Percentiles rank a stretch among this genome's conserved stretches.
phyloP scores from a whole-genome alignment of 2,888 invertebrate species.

The Griposia aprilina region DNA sequence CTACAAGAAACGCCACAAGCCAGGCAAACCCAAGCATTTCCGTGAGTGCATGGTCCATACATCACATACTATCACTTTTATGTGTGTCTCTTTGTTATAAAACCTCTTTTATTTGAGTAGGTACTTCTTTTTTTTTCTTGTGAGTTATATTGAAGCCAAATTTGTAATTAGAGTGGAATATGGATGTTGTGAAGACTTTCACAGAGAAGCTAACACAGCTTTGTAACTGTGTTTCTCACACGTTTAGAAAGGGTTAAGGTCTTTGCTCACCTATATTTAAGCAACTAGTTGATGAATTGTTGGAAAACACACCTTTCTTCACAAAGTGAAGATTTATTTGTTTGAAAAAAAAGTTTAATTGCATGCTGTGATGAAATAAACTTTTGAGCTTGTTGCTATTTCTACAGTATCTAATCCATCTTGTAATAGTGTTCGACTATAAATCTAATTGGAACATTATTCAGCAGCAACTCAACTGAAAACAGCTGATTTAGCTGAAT shows the following conservation, averaged over 20 bases:
- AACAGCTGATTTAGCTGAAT: conserved; percentile 89
- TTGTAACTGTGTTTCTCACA: neutral
- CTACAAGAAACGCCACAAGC: conserved; percentile 92
- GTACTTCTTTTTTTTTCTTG: neutral
- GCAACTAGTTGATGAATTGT: neutral
- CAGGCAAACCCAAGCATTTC: conserved; percentile 85
- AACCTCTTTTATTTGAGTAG: neutral
- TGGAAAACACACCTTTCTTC: too few species aligned
- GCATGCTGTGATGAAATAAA: neutral
- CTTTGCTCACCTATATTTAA: neutral
- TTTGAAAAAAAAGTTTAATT: neutral
- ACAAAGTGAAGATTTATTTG: too few species aligned
- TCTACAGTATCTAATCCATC: neutral
- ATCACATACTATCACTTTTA: conserved; percentile 68
- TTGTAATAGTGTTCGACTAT: neutral
- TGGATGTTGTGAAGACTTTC: neutral
- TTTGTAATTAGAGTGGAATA: too few species aligned
- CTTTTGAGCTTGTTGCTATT: neutral
- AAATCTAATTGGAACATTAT: conserved; percentile 37
- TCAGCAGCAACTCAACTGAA: conserved; percentile 85
- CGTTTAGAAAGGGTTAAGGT: neutral
- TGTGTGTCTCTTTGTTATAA: conserved; percentile 42
- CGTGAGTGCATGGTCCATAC: conserved; percentile 85
- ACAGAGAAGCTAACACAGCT: neutral
- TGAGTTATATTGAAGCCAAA: neutral